phyloP scores from a whole-genome alignment of 2,888 invertebrate species.

The Mesorhabditis belari region DNA sequence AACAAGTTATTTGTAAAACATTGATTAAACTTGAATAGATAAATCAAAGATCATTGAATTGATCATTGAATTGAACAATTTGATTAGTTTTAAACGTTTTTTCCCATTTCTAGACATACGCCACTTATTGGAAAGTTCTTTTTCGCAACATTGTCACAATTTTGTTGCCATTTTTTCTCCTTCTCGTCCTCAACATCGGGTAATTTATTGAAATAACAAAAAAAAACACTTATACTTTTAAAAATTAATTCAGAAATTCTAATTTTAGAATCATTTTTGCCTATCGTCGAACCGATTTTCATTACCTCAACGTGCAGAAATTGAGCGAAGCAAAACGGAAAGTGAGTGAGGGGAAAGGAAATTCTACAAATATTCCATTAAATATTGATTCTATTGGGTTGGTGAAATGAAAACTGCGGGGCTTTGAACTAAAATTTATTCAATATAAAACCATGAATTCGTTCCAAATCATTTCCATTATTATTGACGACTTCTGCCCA shows the following conservation, averaged over 20 bases:
- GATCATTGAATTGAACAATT: too few species aligned
- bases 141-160: conserved; percentile 43
- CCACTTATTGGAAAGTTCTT: neutral
- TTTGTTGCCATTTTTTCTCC: conserved; percentile 39
- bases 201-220: too few species aligned
- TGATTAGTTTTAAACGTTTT: neutral
- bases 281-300: conserved; percentile 24
- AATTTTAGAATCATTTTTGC: conserved; percentile 29
- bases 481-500: too few species aligned
- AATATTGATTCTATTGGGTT: too few species aligned
- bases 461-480: too few species aligned
- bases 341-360: conserved; percentile 3
- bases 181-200: conserved; percentile 34
- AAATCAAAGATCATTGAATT: too few species aligned
- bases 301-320: conserved; percentile 24
- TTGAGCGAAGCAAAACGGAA: conserved; percentile 31
- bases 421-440: too few species aligned
- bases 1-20: too few species aligned
- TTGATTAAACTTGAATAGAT: too few species aligned
- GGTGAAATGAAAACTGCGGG: too few species aligned
- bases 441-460: too few species aligned
- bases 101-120: neutral
- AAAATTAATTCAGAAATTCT: neutral
- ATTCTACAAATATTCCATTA: neutral
- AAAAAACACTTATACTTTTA: neutral